These are phyloP conservation scores for Cossypha dichroa DNA, from an alignment of 2,797 vertebrate species.

Conservation along the genomic window DNA sequence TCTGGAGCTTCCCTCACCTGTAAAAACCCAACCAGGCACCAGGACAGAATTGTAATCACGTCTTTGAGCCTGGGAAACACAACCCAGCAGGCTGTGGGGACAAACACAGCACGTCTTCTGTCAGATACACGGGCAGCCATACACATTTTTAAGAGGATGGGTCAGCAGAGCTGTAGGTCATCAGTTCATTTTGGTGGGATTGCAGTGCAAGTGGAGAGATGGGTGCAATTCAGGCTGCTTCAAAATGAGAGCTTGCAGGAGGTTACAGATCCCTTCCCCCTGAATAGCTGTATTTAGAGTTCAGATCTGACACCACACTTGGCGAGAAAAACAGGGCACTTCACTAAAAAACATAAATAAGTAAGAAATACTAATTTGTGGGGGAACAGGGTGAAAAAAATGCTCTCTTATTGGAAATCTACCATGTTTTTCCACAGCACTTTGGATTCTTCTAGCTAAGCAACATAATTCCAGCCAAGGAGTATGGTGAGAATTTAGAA, in stretches of 20 bases:
- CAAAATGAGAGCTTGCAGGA: neutral
- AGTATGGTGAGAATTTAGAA: neutral
- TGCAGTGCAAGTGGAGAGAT: neutral
- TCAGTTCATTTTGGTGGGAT: neutral
- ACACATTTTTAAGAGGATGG: accelerated
- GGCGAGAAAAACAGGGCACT: neutral
- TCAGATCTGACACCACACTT: neutral
- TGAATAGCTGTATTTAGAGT: neutral
- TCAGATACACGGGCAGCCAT: accelerated
- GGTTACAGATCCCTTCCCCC: neutral
- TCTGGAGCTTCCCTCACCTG: neutral
- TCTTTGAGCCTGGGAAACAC: neutral
- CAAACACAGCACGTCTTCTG: accelerated
- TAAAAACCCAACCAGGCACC: neutral
- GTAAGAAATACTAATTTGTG: neutral
- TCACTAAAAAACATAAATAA: neutral
- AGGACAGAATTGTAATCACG: neutral
- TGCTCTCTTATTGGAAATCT: neutral
- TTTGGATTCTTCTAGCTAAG: neutral
- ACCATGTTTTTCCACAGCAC: neutral
- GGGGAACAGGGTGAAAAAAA: neutral
- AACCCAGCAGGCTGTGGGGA: neutral
- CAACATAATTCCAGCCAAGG: neutral
- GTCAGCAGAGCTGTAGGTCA: accelerated
- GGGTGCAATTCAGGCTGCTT: neutral